Evolutionary conservation across 2,797 vertebrate species (phyloP), one percentile per base, ranked within the genome.

Genomic region (Neosilurus hyrtlii): DNA sequence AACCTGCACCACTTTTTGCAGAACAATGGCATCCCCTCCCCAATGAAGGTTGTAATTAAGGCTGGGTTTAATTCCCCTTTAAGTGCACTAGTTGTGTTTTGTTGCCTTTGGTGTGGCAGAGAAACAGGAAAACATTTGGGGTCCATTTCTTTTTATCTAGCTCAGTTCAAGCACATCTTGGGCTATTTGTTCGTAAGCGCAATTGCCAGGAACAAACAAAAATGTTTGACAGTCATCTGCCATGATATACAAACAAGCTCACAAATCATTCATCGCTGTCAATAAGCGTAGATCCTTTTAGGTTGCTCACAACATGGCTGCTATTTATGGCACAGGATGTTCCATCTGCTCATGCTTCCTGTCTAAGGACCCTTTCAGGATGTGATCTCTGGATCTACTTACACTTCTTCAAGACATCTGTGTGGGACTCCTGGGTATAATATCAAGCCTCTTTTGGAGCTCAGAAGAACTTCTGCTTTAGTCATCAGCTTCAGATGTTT

Each of bases 251-350:
- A 87, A 83, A 67, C 37, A 37, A 73, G 83, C 86, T 85, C 89
- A 87, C 86, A 90, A 91, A 90, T 91, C 88, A 61, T 9, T 24
- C 0, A 83, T 90, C 89, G 89, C 57, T 79, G 90, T 90, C 76
- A 74, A 74, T 82, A 81, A 72, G 84, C 82, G 73, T 57, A 78
- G 79, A 61, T 85, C 84, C 84, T 75, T 89, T 90, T 90, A 87
- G 86, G 85, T 85, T 83, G 86, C 88, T 79, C 76, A 83, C 86
- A 89, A 89, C 91, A 90, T 90, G 88, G 88, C 88, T 86, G 86
- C 87, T 91, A 92, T 93, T 92, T 92, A 93, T 91, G 88, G 92
- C 84, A 86, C 89, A 90, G 91, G 90, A 93, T 90, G 90, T 89
- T 89, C 91, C 92, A 93, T 91, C 91, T 93, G 92, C 90, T 89